Evolutionary conservation across 2,888 invertebrate genomes (phyloP).

Genomic region (Hydriomena furcata): DNA sequence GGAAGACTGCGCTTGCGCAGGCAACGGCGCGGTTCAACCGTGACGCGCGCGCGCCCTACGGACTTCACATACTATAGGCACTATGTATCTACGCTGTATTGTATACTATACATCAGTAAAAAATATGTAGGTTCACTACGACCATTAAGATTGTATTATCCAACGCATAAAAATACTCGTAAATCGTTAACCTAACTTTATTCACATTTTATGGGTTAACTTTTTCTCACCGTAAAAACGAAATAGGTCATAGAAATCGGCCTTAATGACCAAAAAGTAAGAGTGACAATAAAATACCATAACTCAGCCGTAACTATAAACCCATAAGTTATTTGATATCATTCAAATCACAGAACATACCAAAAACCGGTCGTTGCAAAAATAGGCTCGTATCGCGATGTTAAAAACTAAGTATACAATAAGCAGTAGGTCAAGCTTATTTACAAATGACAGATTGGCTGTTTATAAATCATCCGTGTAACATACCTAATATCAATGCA

Average conservation of each 20-base stretch:
- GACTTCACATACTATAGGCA: conserved; percentile 7
- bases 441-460: conserved; percentile 58
- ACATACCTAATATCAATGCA: conserved; percentile 65
- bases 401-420: conserved; percentile 45
- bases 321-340: conserved; percentile 8
- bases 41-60: conserved; percentile 19
- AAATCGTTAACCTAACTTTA: conserved; percentile 21
- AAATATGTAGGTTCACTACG: neutral
- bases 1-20: conserved; percentile 34
- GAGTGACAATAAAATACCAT: conserved; percentile 47
- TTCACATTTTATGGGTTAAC: conserved; percentile 34
- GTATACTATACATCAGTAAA: neutral
- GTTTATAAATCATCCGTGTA: conserved; percentile 72
- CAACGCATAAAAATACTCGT: conserved; percentile 15
- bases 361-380: conserved; percentile 53
- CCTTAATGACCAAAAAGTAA: conserved; percentile 45
- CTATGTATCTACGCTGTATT: neutral
- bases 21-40: conserved; percentile 10
- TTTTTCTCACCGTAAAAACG: conserved; percentile 33
- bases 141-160: conserved; percentile 20
- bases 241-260: conserved; percentile 44
- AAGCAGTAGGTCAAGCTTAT: conserved; percentile 60
- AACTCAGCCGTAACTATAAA: conserved; percentile 20
- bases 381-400: conserved; percentile 40
- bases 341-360: conserved; percentile 28